These are phyloP conservation scores for Pogonus chalceus DNA, from an alignment of 1,140 invertebrate species.

Conservation along the genomic window DNA sequence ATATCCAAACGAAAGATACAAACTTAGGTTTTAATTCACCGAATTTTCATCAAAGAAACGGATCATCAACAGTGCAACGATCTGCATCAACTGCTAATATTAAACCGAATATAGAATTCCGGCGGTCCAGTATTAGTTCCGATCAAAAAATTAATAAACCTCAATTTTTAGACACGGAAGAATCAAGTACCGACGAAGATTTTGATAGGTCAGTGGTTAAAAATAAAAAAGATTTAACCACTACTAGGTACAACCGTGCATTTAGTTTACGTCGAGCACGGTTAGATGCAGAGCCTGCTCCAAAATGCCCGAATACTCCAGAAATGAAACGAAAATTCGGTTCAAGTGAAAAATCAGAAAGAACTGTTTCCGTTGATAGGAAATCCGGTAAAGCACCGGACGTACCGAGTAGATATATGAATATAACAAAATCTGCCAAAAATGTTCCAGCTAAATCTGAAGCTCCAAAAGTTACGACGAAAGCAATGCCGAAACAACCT, in stretches of 20 bases:
- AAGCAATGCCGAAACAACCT: conserved; percentile 20
- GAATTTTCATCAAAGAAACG: conserved; percentile 21
- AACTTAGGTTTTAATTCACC: conserved; percentile 25
- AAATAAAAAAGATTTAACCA: conserved; percentile 30
- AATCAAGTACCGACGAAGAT: conserved; percentile 33
- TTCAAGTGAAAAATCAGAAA: conserved; percentile 9
- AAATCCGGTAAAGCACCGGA: conserved; percentile 29
- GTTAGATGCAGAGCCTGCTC: conserved; percentile 26
- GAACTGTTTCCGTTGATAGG: conserved; percentile 29
- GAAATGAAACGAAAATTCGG: conserved; percentile 36
- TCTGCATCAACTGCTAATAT: conserved; percentile 30
- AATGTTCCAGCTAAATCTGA: not conserved
- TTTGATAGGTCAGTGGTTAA: conserved; percentile 21
- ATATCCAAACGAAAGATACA: conserved; percentile 21
- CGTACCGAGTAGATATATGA: conserved; percentile 32
- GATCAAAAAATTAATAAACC: conserved; percentile 30
- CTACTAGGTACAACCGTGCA: conserved; percentile 44
- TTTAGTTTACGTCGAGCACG: conserved; percentile 33
- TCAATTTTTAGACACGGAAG: conserved; percentile 30
- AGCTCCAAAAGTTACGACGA: conserved; percentile 24
- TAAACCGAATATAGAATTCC: conserved; percentile 22
- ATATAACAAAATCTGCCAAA: conserved; percentile 19
- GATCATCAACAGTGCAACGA: conserved; percentile 27
- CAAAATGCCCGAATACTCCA: conserved; percentile 42
- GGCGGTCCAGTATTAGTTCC: conserved; percentile 14